Evolutionary conservation across 2,113 vertebrate species (phyloP), one percentile per base, ranked within the genome.

Genomic region (Sigmodon hispidus): DNA sequence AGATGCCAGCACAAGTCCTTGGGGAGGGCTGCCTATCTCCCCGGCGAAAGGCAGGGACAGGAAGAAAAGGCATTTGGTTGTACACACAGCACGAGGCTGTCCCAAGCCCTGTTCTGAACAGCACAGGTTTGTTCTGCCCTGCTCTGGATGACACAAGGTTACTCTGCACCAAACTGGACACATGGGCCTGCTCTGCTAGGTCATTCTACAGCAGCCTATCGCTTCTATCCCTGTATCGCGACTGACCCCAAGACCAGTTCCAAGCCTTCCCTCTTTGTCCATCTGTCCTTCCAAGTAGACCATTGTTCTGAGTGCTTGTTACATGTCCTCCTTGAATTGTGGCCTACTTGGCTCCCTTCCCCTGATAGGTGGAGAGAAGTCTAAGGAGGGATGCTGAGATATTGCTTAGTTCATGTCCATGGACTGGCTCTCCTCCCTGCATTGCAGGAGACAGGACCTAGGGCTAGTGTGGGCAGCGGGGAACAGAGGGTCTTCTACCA

Each of bases 61-160:
- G 50, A 94, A 94, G 50, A 75, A 80, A 69, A 84, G 80, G 59
- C 48, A 67, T 76, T 84, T n/a, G 59, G 79, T 75, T 45, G 11
- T 13, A 12, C 21, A 59, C 19, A 24, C 36, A 81, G 36, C 2
- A 1, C 0, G 21, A 79, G 36, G 19, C 55, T 59, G 79, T n/a
- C 55, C n/a, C 22, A n/a, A 80, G 48, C 22, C 52, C 21, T 83
- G 79, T 19, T 36, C 48, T 55, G 16, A 34, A 36, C 19, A 59
- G 52, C 55, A 26, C 21, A 24, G 52, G 50, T 19, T 55, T 19
- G 3, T 10, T 36, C 31, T 36, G 31, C 77, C 17, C 26, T 80
- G 50, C 19, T 55, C 77, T 80, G 19, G 34, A 80, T 34, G 59
- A 36, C 55, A 40, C 36, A 7, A 22, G 43, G 21, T 48, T 43